A percentile compares a stretch with the other conserved stretches of the same genome.
These are phyloP conservation scores for Ceyx cyanopectus DNA, from an alignment of 2,113 vertebrate genomes.

Conservation along the genomic window DNA sequence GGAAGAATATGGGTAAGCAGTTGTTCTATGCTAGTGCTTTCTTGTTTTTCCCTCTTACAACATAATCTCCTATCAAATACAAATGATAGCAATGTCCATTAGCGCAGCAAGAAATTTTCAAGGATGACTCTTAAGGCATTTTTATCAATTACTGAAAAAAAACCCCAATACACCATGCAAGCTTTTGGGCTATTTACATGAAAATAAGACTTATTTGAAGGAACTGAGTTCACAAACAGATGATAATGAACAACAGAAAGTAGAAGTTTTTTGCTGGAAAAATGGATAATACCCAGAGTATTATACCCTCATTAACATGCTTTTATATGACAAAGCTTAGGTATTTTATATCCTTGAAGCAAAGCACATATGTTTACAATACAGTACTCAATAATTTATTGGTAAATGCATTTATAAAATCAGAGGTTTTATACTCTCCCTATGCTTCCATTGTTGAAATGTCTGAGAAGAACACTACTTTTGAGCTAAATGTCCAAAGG, in stretches of 20 bases:
- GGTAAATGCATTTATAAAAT: not conserved
- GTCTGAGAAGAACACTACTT: not conserved
- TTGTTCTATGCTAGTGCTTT: not conserved
- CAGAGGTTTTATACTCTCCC: not conserved
- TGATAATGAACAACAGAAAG: conserved; percentile 35
- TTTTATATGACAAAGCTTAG: conserved; percentile 3
- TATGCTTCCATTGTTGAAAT: not conserved
- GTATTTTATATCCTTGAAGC: conserved; percentile 10
- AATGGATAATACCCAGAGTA: not conserved
- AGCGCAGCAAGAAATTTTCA: not conserved
- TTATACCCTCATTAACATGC: not conserved
- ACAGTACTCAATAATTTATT: not conserved
- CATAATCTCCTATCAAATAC: not conserved
- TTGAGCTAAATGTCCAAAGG: not conserved
- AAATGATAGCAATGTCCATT: not conserved
- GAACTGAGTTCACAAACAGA: conserved; percentile 41
- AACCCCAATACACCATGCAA: not conserved
- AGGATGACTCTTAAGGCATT: conserved; percentile 2
- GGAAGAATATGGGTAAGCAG: not conserved
- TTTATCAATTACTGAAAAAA: not conserved
- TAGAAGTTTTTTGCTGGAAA: conserved; percentile 9
- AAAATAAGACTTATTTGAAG: conserved; percentile 43
- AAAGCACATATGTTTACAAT: conserved; percentile 37
- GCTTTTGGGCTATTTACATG: not conserved
- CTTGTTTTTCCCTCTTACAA: not conserved